phyloP scores from a whole-genome alignment of 2,888 invertebrate genomes.

The Zaprionus obscuricornis region DNA sequence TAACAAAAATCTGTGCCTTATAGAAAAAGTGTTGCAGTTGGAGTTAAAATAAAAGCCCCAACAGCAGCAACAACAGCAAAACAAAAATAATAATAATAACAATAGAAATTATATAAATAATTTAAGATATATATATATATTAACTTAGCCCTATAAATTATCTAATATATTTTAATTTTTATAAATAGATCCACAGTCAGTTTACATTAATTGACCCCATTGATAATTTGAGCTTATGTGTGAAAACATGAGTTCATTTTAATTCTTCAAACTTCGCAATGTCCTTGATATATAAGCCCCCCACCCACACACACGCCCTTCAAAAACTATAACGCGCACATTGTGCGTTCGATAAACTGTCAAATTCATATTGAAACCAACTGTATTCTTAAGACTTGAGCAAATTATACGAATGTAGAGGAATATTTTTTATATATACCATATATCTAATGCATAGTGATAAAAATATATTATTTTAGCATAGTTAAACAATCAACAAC shows the following conservation, averaged over 20 bases:
- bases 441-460: slow-evolving; percentile 59
- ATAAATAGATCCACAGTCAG: slow-evolving; percentile 58
- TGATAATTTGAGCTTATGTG: too few species aligned
- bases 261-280: slow-evolving; percentile 10
- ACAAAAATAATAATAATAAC: slow-evolving; percentile 40
- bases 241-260: too few species aligned
- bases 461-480: slow-evolving; percentile 47
- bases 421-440: slow-evolving; percentile 72
- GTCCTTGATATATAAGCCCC: slow-evolving; percentile 8
- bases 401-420: slow-evolving; percentile 74
- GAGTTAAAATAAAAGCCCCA: too few species aligned
- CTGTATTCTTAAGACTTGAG: slow-evolving; percentile 80
- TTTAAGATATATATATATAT: slow-evolving; percentile 30
- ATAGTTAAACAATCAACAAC: slow-evolving; percentile 25
- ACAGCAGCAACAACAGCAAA: slow-evolving; percentile 26
- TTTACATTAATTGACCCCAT: slow-evolving; percentile 69
- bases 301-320: slow-evolving; percentile 5
- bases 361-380: slow-evolving; percentile 78
- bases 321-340: slow-evolving; percentile 64
- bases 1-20: slow-evolving; percentile 75
- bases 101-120: slow-evolving; percentile 60
- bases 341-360: slow-evolving; percentile 66
- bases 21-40: slow-evolving; percentile 50
- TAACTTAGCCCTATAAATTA: slow-evolving; percentile 39
- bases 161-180: slow-evolving; percentile 13